Evolutionary conservation across 92 coral and sea anemone species (phyloP), one percentile per base, ranked within the genome.

Genomic region (Pocillopora meandrina): DNA sequence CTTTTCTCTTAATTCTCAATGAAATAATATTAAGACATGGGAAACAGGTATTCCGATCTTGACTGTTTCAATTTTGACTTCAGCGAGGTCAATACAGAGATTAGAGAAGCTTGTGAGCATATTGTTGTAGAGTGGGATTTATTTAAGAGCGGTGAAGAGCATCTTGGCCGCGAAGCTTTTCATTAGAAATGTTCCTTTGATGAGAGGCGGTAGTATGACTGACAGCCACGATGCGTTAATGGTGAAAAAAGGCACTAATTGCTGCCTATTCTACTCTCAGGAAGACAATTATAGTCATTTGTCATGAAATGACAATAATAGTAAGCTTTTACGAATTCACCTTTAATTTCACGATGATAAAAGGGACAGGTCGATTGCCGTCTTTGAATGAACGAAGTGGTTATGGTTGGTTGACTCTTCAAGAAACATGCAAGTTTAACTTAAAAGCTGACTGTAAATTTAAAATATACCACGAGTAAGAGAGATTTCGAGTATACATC

Each of bases 271-370:
- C 80, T 71, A 72, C 52, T 83, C 56, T 61, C 80, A 74, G 80
- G 79, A 49, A 63, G 72, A 74, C 86, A 64, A 81, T 81, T 81
- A 72, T 56, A 69, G 61, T 57, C 67, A 81, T 81, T 81, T 81
- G 85, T 81, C 77, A 81, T 14, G 59, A 81, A 81, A 81, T 71
- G 85, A 71, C 85, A 81, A 34, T 18, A 70, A 81, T 81, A 20
- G 65, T 36, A 71, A 60, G 60, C 61, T 71, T 58, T 59, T 35
- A 18, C 56, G 69, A 71, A 81, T 81, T 71, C 61, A 60, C 65
- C 19, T 59, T 34, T 70, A 17, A 26, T 67, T 67, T 18, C 20
- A 52, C 18, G 34, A 55, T 79, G 70, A 47, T 61, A 79, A 65
- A 65, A 33, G 76, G 13, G 36, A 19, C 16, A 52, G 21, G 11